These are phyloP conservation scores for Planococcus citri DNA, from an alignment of 1,140 invertebrate species.

Conservation along the genomic window DNA sequence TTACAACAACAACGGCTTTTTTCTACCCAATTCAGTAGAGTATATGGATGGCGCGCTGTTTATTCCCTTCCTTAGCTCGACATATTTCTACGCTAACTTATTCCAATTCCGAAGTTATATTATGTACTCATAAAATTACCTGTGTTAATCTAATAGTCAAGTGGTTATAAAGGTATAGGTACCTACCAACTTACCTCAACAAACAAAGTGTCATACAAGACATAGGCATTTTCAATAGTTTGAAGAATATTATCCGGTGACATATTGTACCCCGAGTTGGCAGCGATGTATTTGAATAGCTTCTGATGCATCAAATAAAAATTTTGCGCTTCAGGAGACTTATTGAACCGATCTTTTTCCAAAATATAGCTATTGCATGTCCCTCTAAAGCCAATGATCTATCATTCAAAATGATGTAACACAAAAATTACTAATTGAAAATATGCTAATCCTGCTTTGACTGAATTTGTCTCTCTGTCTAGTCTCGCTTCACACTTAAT, in stretches of 20 bases:
- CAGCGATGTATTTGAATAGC: conserved; percentile 12
- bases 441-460: too few species aligned
- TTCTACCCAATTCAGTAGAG: too few species aligned
- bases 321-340: not conserved
- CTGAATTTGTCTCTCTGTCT: conserved; percentile 18
- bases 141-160: too few species aligned
- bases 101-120: too few species aligned
- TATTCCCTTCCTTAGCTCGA: too few species aligned
- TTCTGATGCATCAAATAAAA: not conserved
- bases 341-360: not conserved
- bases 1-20: too few species aligned
- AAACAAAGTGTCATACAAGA: conserved; percentile 21
- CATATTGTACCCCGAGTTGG: conserved; percentile 10
- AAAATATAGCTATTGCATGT: conserved; percentile 15
- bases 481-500: conserved; percentile 13
- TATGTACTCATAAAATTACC: too few species aligned
- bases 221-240: not conserved
- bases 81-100: too few species aligned
- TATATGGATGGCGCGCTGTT: too few species aligned
- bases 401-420: too few species aligned
- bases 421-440: too few species aligned
- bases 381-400: not conserved
- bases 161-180: too few species aligned
- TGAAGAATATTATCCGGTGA: not conserved
- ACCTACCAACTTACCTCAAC: conserved; percentile 22